Base-by-base conservation (phyloP, 2,113 vertebrate species). In the Tretioscincus oriximinensis region DNA sequence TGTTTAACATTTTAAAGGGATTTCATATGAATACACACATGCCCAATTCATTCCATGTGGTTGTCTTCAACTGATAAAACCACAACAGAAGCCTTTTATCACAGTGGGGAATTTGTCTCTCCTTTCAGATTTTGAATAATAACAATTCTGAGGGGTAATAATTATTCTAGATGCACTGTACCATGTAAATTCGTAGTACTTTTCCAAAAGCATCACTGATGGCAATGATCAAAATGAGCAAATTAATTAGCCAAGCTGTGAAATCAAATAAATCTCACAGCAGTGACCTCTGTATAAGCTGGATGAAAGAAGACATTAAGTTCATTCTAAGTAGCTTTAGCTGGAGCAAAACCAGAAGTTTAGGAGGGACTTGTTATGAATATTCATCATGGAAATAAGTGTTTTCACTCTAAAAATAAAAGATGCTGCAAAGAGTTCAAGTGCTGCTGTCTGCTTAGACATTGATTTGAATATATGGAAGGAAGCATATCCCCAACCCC, bases 211-310 rank as follows among this genome's bases (percentile, higher is more conserved):
- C 86, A 81, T 24, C 8, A 79, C 67, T 87, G 89, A 85, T 76
- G 83, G 88, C 84, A 86, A 60, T 5, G 85, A 78, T 88, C 84
- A 74, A 90, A 93, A 93, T 49, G 91, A 92, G 84, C 92, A 90
- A 92, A 94, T 94, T 95, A 94, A 95, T 94, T 93, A 94, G 81
- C 80, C 88, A 87, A 88, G 86, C 90, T 88, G 88, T 75, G 86
- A 91, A 93, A 93, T 94, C 93, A 91, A 90, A 93, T 93, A 89
- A 92, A 92, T 93, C 90, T 94, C 92, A 49, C 88, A 92, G 92
- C 88, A 61, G 88, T 86, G 91, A 94, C 92, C 93, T 89, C 86
- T 18, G 63, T 81, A 88, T 85, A 76, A 81, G 75, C 81, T 58
- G 80, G 89, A 87, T 84, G 83, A 86, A 90, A 90, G 76, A 45